Base-by-base conservation (phyloP, 2,113 vertebrate species). In the Monopterus albus region DNA sequence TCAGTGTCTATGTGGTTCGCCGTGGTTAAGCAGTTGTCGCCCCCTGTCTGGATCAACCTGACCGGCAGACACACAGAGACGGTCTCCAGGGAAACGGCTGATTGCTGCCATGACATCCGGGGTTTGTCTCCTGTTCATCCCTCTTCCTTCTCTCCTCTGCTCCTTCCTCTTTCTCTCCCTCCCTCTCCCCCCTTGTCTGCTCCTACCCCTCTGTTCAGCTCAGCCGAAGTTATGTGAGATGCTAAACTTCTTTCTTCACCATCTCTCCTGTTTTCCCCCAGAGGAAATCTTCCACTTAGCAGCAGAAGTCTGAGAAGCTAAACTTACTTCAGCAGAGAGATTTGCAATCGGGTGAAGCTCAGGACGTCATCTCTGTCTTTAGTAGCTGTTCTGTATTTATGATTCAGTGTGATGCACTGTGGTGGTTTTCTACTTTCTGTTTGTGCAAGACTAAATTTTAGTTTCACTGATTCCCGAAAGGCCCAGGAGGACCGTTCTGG, bases 261-360 rank as follows among this genome's bases (percentile, higher is more conserved):
- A 14, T 47, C 35, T 49, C 33, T 8, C 40, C 7, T 8, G 31
- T 14, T 63, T 17, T 7, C 52, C 72, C 55, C 66, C 72, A 2
- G 6, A 67, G 71, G 61, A 63, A 66, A 29, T 46, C 47, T 66
- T 59, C 45, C 40, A 49, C 59, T 71, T 38, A 43, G 55, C 60
- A 21, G 66, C 60, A 43, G 8, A 75, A 71, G 55, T 75, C 43
- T 31, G 58, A 39, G 46, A 35, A 46, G 52, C 64, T 52, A 36
- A 43, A 49, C 53, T 75, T 51, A 21, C 64, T 64, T 33, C 21
- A 21, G 31, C 66, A 51, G 20, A 11, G 13, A 70, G 28, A 29
- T 45, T 65, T 50, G 13, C 57, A 28, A 49, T n/a, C 14, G 12
- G 35, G 25, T 13, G 28, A 59, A 46, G 31, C 23, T 33, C 26